These are phyloP conservation scores for Bergia puertoricense DNA, from an alignment of 92 coral and sea anemone species.

Conservation along the genomic window DNA sequence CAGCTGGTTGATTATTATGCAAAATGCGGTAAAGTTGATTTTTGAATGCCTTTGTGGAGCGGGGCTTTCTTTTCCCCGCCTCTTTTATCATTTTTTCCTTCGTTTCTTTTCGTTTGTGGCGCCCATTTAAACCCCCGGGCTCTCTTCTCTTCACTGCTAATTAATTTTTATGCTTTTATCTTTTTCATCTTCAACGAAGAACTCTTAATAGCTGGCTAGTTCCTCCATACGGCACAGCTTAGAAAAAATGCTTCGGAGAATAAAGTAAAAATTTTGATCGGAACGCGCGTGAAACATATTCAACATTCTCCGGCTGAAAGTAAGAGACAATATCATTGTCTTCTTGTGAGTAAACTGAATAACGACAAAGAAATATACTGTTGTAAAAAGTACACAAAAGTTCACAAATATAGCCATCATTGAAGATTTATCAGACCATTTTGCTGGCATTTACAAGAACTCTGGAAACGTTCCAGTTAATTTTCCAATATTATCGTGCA, in stretches of 20 bases:
- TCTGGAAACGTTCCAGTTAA: background rate
- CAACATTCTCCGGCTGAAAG: background rate
- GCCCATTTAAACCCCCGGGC: conserved; percentile 3
- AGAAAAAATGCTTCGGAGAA: background rate
- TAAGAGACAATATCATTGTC: background rate
- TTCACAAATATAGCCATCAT: background rate
- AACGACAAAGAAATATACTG: background rate
- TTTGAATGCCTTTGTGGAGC: background rate
- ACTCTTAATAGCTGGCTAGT: background rate
- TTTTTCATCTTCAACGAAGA: conserved; percentile 2
- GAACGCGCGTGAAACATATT: background rate
- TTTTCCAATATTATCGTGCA: background rate
- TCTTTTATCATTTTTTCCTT: background rate
- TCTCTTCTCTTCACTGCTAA: background rate
- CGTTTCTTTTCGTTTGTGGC: background rate
- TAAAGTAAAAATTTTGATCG: too few species aligned
- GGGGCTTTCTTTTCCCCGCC: background rate
- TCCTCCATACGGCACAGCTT: background rate
- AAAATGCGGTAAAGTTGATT: background rate
- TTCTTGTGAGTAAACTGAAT: background rate
- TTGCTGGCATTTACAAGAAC: too few species aligned
- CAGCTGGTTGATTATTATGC: background rate
- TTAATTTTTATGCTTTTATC: background rate
- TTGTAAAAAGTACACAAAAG: background rate
- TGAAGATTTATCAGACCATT: background rate